Evolutionary conservation across 2,888 invertebrate genomes (phyloP).

Genomic region (Tenodera sinensis): DNA sequence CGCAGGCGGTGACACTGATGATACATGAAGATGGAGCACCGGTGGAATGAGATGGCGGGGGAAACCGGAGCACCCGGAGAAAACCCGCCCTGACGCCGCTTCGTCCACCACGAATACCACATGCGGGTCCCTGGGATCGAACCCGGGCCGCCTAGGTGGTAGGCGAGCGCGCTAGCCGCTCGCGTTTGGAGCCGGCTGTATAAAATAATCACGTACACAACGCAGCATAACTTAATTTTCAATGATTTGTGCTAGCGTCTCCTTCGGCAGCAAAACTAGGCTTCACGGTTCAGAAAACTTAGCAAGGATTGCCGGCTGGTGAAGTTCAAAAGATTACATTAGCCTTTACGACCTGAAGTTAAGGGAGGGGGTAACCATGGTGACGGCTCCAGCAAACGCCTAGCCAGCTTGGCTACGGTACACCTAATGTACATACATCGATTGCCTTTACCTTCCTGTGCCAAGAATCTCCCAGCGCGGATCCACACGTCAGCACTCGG

Average conservation of each 20-base stretch:
- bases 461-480: background rate
- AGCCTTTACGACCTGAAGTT: background rate
- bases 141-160: too few species aligned
- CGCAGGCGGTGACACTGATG: too few species aligned
- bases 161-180: too few species aligned
- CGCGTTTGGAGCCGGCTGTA: too few species aligned
- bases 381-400: background rate
- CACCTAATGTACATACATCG: background rate
- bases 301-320: background rate
- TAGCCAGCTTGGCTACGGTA: background rate
- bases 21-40: too few species aligned
- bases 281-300: background rate
- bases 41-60: too few species aligned
- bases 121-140: too few species aligned
- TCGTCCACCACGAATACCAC: too few species aligned
- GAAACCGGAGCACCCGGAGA: too few species aligned
- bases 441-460: background rate
- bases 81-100: too few species aligned
- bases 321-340: background rate
- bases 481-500: background rate
- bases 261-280: background rate
- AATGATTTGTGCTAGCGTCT: background rate
- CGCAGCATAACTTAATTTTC: background rate
- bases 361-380: conserved; percentile 10
- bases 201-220: background rate